Percentiles rank a stretch among this genome's conserved stretches.
Evolutionary conservation across 2,888 invertebrate species (phyloP).

Genomic region (Sipha maydis): DNA sequence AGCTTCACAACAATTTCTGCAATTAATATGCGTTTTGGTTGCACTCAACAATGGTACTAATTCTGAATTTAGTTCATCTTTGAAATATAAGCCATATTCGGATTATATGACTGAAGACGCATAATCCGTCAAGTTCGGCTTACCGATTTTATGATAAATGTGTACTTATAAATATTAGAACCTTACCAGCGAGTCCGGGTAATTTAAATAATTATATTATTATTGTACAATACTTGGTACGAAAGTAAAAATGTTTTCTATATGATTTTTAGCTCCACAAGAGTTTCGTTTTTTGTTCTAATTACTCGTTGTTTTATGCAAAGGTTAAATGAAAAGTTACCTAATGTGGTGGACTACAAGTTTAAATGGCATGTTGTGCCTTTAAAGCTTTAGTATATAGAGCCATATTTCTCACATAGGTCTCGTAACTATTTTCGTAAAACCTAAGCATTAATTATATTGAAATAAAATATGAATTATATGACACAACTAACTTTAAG

Average conservation of each 20-base stretch:
- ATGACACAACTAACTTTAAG: not conserved
- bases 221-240: not conserved
- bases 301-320: conserved; percentile 3
- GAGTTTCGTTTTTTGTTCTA: not conserved
- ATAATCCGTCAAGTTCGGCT: no score
- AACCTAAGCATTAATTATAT: not conserved
- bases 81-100: no score
- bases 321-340: not conserved
- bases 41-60: no score
- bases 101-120: no score
- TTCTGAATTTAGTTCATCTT: no score
- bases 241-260: not conserved
- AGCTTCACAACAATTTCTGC: no score
- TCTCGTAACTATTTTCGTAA: not conserved
- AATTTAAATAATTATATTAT: not conserved
- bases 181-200: no score
- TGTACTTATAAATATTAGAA: no score
- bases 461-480: not conserved
- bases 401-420: not conserved
- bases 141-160: no score
- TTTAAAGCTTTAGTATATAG: not conserved
- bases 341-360: not conserved
- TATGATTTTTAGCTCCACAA: not conserved
- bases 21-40: no score
- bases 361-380: not conserved